Base-by-base conservation (phyloP, 1,140 invertebrate species). In the Stegodyphus mimosarum region DNA sequence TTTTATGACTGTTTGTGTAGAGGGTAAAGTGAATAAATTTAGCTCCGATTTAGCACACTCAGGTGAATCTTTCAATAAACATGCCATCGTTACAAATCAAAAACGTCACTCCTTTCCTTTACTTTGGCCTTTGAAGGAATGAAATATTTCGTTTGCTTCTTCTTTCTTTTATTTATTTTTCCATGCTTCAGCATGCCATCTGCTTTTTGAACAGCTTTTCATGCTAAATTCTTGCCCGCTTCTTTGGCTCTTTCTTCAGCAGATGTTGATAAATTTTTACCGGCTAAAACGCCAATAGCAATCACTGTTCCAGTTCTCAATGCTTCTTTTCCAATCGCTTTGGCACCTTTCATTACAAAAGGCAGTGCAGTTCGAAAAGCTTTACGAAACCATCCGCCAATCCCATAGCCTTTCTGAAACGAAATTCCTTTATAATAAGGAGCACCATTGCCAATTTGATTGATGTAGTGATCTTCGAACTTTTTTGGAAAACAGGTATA, bases 171-270 rank as follows among this genome's bases (percentile, higher is more conserved):
- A 60, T 60, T 10, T 15, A 15, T 15, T 76, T 48, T 48, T 10
- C 66, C 13, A 55, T 71, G 6, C 66, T 70, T 69, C 10, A 17
- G 15, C 13, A 81, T 67, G 18, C 66, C 15, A 49, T 71, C 66
- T 5, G 80, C 78, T 75, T 75, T 75, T 10, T 18, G 4, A 17
- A 60, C 4, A 53, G 71, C 71, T 64, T 83, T 83, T 10, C 49
- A 50, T 9, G 55, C 69, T 53, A 73, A 63, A 7, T 60, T 73
- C 49, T 72, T 63, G 6, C 77, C 77, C 9, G 64, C 18, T 53
- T 79, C 77, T 33, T 79, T 79, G 11, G 67, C 64, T 53, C 77
- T 67, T n/a, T 5, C 6, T 69, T 69, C 60, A 7, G 50, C 50
- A 48, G 48, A 49, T 50, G 11, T 17, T 5, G 11, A 7, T 17